Evolutionary conservation across 2,888 invertebrate genomes (phyloP), one percentile per base, ranked within the genome.

Genomic region (Nemoura dubitans): DNA sequence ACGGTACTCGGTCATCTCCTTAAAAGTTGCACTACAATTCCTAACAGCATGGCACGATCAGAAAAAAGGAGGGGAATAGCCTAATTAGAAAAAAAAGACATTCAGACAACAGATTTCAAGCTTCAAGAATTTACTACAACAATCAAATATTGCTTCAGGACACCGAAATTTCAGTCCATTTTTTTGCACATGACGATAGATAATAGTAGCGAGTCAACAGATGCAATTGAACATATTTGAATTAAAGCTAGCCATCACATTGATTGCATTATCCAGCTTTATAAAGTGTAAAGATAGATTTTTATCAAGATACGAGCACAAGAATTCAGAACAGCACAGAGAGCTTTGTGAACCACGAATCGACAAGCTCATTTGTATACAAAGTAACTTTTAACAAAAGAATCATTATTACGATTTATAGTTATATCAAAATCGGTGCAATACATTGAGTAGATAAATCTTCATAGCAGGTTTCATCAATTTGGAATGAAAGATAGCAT

Each of bases 401-500:
- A 59, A 59, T 59, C 2, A 21, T 7, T 16, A 21, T 21, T 2
- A 16, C 14, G 14, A 14, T 14, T 59, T 21, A 14, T n/a, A n/a
- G n/a, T n/a, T n/a, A 59, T 21, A 59, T 59, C 59, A 21, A 59
- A 59, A 59, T 59, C 21, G 59, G 59, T 59, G 59, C 59, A 59
- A 59, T 59, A 59, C 10, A 10, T 59, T 59, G 59, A 59, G 59
- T 59, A 59, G 59, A 59, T 59, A 59, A 59, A 59, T 59, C 59
- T 59, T 59, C 59, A 59, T 59, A 59, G 59, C 59, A 7, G 59
- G 21, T 21, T 21, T 59, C 59, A 59, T 59, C 59, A 59, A 59
- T 59, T 59, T 59, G 59, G 59, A 59, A 59, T 59, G 59, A 59
- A 59, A 59, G 14, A 59, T 59, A 59, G 59, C 59, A 59, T 59